Percentiles rank a stretch among this genome's conserved stretches.
phyloP scores from a whole-genome alignment of 2,888 invertebrate genomes.

The Napeogenes inachia region DNA sequence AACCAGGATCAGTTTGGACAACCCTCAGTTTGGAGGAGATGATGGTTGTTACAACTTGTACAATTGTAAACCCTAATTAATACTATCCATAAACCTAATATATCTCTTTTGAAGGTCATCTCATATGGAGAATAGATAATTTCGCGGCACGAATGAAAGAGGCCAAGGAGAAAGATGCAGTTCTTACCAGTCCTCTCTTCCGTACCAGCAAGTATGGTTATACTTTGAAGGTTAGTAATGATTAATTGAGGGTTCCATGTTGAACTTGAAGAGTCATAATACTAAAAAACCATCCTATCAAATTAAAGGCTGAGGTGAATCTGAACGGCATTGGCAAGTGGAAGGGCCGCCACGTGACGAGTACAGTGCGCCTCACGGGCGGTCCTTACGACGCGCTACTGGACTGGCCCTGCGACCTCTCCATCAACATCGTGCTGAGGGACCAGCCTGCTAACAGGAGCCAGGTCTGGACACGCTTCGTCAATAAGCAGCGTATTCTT shows the following conservation, averaged over 20 bases:
- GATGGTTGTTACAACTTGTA: constrained; percentile 44
- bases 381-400: constrained; percentile 85
- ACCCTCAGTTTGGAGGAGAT: constrained; percentile 55
- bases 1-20: constrained; percentile 52
- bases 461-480: constrained; percentile 47
- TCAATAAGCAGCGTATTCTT: no score
- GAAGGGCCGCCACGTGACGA: constrained; percentile 84
- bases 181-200: constrained; percentile 82
- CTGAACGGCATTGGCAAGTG: constrained; percentile 87
- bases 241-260: background rate
- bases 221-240: constrained; percentile 77
- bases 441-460: constrained; percentile 77
- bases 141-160: constrained; percentile 81
- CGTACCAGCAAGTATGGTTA: constrained; percentile 85
- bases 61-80: background rate
- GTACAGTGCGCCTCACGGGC: constrained; percentile 81
- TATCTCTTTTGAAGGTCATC: constrained; percentile 64
- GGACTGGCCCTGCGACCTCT: constrained; percentile 84
- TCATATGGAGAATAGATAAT: constrained; percentile 84
- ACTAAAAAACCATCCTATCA: no score
- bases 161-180: constrained; percentile 80
- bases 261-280: no score
- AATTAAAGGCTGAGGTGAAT: constrained; percentile 79
- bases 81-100: background rate
- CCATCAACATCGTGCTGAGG: constrained; percentile 80